Percentiles rank a stretch among this genome's conserved stretches.
Conservation (phyloP, 2,888 invertebrate species). For the Holacanthella duospinosa region DNA sequence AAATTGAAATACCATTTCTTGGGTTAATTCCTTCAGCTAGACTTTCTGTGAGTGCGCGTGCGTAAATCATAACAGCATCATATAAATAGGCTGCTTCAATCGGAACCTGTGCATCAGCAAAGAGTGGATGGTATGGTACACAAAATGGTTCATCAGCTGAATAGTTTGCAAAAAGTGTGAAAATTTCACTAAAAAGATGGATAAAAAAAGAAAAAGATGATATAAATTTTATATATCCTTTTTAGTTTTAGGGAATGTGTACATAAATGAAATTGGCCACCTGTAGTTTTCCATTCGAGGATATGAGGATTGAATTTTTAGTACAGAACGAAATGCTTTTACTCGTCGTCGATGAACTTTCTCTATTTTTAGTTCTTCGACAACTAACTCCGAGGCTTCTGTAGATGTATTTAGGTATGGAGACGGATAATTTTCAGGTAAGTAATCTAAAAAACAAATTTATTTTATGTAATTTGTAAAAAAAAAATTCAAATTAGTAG, state of each 20-base stretch:
- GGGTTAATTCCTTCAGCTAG: conserved; percentile 57
- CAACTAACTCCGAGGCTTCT: not conserved
- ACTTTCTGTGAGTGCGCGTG: conserved; percentile 64
- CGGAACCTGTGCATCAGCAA: conserved; percentile 48
- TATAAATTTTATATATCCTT: not conserved
- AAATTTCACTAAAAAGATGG: conserved; percentile 51
- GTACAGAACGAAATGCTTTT: conserved; percentile 61
- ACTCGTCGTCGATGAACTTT: conserved; percentile 9
- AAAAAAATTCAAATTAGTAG: too few relatives aligned
- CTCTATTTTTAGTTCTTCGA: not conserved
- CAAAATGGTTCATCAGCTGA: conserved; percentile 63
- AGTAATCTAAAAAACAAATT: not conserved
- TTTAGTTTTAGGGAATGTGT: not conserved
- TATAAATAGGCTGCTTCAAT: conserved; percentile 62
- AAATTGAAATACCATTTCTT: conserved; percentile 63
- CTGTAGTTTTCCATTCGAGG: conserved; percentile 62
- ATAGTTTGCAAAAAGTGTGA: conserved; percentile 57
- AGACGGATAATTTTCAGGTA: not conserved
- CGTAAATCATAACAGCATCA: conserved; percentile 79
- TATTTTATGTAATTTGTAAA: too few relatives aligned
- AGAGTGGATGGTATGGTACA: conserved; percentile 67
- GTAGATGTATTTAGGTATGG: not conserved
- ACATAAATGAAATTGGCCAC: conserved; percentile 44
- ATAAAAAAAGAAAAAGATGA: conserved; percentile 9
- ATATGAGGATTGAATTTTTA: conserved; percentile 65